Percentiles rank a stretch among this genome's conserved stretches.
phyloP scores from a whole-genome alignment of 2,888 invertebrate species.

The Dexiosoma caninum region DNA sequence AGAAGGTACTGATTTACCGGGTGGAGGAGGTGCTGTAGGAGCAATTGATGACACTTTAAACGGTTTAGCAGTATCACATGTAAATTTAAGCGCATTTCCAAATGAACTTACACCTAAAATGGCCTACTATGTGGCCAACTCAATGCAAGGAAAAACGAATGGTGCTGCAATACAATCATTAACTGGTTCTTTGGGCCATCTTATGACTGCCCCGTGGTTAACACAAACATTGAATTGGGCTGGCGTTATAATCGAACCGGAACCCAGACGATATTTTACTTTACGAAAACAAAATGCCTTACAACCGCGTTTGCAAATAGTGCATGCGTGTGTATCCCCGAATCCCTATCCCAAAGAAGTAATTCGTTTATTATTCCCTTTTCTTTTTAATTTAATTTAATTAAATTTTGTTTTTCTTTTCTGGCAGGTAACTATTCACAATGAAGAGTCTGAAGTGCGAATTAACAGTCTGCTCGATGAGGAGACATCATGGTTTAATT shows the following conservation, averaged over 20 bases:
- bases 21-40: background rate
- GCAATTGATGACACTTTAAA: background rate
- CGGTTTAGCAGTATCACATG: constrained; percentile 55
- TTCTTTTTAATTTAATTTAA: background rate
- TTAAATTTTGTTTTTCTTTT: background rate
- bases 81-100: constrained; percentile 70
- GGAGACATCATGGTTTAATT: constrained; percentile 81
- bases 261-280: constrained; percentile 86
- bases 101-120: constrained; percentile 74
- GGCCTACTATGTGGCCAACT: constrained; percentile 75
- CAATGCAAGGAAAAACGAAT: constrained; percentile 78
- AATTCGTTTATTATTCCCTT: constrained; percentile 56
- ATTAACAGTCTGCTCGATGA: constrained; percentile 79
- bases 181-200: constrained; percentile 80
- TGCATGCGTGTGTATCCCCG: constrained; percentile 89
- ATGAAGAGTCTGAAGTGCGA: constrained; percentile 79
- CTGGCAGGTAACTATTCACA: constrained; percentile 78
- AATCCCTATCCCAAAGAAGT: constrained; percentile 87
- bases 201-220: constrained; percentile 84
- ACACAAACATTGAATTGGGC: constrained; percentile 85
- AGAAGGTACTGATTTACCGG: constrained; percentile 1
- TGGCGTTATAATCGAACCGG: constrained; percentile 87
- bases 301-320: constrained; percentile 81
- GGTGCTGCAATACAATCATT: constrained; percentile 86
- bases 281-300: constrained; percentile 81